Conservation (phyloP, 2,888 invertebrate genomes). For the Sclerodermus sp. region DNA sequence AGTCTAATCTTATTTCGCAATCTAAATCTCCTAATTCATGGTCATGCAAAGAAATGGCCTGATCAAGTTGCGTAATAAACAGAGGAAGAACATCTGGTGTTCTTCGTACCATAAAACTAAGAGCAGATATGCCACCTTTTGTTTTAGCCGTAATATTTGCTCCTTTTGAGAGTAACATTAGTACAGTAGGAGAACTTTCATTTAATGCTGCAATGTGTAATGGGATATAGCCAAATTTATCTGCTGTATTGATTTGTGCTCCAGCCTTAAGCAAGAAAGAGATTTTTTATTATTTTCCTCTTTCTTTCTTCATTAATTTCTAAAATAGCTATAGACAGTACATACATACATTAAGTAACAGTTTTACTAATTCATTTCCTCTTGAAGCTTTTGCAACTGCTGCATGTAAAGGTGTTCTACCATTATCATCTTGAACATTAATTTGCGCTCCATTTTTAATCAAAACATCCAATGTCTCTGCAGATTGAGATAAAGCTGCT, state of each 20-base stretch:
- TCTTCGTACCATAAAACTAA: slow-evolving; percentile 81
- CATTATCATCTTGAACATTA: slow-evolving; percentile 71
- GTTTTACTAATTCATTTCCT: slow-evolving; percentile 44
- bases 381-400: slow-evolving; percentile 73
- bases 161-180: slow-evolving; percentile 73
- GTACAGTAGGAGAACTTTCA: slow-evolving; percentile 77
- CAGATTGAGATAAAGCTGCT: slow-evolving; percentile 78
- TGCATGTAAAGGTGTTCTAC: slow-evolving; percentile 77
- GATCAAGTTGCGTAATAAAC: slow-evolving; percentile 71
- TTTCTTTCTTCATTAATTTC: not conserved
- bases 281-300: not conserved
- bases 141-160: slow-evolving; percentile 81
- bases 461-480: slow-evolving; percentile 74
- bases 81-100: slow-evolving; percentile 81
- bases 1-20: slow-evolving; percentile 76
- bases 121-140: slow-evolving; percentile 77
- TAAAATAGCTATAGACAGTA: not conserved
- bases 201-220: slow-evolving; percentile 82
- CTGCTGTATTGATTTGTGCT: slow-evolving; percentile 74
- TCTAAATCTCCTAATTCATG: slow-evolving; percentile 86
- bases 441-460: slow-evolving; percentile 68
- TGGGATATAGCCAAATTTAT: slow-evolving; percentile 82
- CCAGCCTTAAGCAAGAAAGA: slow-evolving; percentile 60
- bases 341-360: slow-evolving; percentile 43
- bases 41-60: slow-evolving; percentile 76